Conservation (phyloP, 2,113 vertebrate species). For the Semicossyphus pulcher region DNA sequence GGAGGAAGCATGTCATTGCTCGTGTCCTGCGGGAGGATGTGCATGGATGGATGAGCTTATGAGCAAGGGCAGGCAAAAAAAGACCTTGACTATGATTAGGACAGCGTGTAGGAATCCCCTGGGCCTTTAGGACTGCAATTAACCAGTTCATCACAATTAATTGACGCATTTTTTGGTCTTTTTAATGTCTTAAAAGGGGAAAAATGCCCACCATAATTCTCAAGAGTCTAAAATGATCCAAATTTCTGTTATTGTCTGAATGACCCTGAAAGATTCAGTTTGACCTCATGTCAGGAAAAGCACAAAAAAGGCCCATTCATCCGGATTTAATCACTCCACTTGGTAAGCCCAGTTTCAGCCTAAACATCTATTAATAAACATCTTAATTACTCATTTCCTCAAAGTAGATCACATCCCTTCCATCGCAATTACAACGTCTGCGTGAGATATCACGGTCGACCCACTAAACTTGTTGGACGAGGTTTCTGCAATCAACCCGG, state of each 20-base stretch:
- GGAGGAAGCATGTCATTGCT: constrained; percentile 35
- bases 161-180: neutral
- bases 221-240: neutral
- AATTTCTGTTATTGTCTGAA: neutral
- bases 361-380: constrained; percentile 51
- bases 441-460: neutral
- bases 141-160: neutral
- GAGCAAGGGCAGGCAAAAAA: constrained; percentile 1
- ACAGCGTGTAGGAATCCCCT: neutral
- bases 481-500: constrained; percentile 33
- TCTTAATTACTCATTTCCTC: constrained; percentile 43
- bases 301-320: constrained; percentile 2
- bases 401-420: constrained; percentile 24
- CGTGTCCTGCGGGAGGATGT: constrained; percentile 40
- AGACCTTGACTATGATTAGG: constrained; percentile 6
- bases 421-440: constrained; percentile 9
- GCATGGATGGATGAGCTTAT: constrained; percentile 1
- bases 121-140: neutral
- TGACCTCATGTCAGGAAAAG: neutral
- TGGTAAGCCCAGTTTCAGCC: constrained; percentile 13
- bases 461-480: neutral
- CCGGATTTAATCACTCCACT: neutral
- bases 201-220: neutral
- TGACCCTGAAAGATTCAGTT: neutral
- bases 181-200: neutral